Conservation (phyloP, 2,888 invertebrate species). For the Drosophila niveifrons region DNA sequence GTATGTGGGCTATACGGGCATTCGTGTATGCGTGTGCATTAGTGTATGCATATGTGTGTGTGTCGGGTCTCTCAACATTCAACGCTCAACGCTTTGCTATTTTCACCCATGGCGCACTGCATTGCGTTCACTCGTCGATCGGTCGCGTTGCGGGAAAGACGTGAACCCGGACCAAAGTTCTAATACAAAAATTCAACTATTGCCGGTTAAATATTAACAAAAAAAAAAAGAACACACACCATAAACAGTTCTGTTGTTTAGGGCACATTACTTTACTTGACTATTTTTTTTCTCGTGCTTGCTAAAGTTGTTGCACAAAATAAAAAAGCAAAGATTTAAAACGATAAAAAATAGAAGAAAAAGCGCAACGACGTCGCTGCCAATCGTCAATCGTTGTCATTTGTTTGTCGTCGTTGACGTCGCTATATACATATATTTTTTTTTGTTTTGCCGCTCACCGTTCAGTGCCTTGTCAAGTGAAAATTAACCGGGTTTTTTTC, state of each 20-base stretch:
- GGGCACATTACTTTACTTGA: conserved; percentile 18
- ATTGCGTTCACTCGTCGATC: conserved; percentile 80
- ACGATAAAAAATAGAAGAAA: neutral
- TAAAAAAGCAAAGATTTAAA: neutral
- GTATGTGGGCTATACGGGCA: conserved; percentile 1
- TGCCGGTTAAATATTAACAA: conserved; percentile 12
- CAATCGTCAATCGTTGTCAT: neutral
- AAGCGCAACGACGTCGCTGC: neutral
- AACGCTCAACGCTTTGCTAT: conserved; percentile 59
- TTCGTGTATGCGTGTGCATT: conserved; percentile 1
- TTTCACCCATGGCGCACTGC: conserved; percentile 68
- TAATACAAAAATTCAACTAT: neutral
- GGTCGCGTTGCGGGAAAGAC: conserved; percentile 73
- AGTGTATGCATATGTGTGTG: neutral
- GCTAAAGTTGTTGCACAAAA: neutral
- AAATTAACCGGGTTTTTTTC: conserved; percentile 58
- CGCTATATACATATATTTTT: neutral
- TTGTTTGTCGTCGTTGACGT: conserved; percentile 17
- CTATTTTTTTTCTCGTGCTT: conserved; percentile 12
- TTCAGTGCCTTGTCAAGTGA: conserved; percentile 49
- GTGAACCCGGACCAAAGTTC: conserved; percentile 27
- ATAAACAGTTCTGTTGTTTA: neutral
- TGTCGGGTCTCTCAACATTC: conserved; percentile 27
- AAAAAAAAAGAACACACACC: conserved; percentile 8
- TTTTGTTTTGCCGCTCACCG: conserved; percentile 23